Conservation (phyloP, 2,113 vertebrate genomes). For the Zosterops pallidus region DNA sequence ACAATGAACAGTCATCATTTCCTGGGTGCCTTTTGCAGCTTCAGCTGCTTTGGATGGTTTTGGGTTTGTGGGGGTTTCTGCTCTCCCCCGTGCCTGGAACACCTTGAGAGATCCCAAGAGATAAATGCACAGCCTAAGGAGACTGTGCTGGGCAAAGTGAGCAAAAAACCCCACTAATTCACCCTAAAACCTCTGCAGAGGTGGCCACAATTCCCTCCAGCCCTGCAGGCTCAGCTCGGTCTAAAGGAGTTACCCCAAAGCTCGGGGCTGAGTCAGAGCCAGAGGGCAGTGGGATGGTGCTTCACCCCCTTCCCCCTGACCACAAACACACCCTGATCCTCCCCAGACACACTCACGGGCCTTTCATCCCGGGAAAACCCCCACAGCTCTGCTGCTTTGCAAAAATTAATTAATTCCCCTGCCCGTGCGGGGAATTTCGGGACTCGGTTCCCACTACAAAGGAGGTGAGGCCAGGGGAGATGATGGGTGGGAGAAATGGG, state of each 20-base stretch:
- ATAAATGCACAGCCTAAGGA: rapidly evolving
- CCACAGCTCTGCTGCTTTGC: neutral
- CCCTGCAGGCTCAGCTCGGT: neutral
- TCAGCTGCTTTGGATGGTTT: neutral
- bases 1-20: neutral
- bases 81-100: neutral
- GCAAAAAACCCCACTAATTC: rapidly evolving
- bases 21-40: neutral
- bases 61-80: neutral
- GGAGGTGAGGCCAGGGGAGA: rapidly evolving
- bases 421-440: neutral
- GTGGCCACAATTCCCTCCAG: neutral
- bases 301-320: neutral
- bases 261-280: neutral
- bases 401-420: neutral
- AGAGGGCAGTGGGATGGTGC: neutral
- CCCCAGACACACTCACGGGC: neutral
- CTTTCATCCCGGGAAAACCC: neutral
- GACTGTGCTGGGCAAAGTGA: rapidly evolving
- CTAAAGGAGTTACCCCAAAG: neutral
- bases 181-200: rapidly evolving
- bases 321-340: neutral
- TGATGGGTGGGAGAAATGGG: neutral
- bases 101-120: neutral
- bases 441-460: neutral